A percentile compares a stretch with the other conserved stretches of the same genome.
Conservation (phyloP, 2,113 vertebrate genomes). For the Trematocara variabile region DNA sequence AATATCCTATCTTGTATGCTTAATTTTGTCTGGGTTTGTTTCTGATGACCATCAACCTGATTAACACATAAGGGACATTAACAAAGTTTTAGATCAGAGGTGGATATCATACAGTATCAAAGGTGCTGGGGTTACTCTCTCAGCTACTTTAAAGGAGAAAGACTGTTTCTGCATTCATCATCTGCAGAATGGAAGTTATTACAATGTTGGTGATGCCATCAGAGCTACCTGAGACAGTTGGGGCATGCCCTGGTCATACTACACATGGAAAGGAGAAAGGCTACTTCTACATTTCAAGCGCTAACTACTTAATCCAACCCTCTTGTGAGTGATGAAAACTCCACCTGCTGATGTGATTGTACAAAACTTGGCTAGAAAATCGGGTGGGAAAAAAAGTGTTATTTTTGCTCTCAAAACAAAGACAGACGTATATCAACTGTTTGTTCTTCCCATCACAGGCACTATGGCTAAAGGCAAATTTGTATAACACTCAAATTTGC, state of each 20-base stretch:
- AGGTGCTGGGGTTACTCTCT: background rate
- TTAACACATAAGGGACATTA: background rate
- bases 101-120: background rate
- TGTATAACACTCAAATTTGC: background rate
- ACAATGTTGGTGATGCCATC: background rate
- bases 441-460: background rate
- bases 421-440: background rate
- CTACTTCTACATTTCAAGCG: background rate
- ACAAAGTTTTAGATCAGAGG: background rate
- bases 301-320: background rate
- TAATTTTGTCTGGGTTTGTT: background rate
- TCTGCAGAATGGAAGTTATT: background rate
- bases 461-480: background rate
- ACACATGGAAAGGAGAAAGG: background rate
- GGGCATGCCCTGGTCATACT: no score
- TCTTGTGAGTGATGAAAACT: background rate
- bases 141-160: background rate
- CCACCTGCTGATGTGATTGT: background rate
- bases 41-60: background rate
- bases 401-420: background rate
- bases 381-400: background rate
- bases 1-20: background rate
- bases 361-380: background rate
- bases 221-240: background rate
- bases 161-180: background rate